phyloP scores from a whole-genome alignment of 1,140 invertebrate species.

The Hestina assimilis region DNA sequence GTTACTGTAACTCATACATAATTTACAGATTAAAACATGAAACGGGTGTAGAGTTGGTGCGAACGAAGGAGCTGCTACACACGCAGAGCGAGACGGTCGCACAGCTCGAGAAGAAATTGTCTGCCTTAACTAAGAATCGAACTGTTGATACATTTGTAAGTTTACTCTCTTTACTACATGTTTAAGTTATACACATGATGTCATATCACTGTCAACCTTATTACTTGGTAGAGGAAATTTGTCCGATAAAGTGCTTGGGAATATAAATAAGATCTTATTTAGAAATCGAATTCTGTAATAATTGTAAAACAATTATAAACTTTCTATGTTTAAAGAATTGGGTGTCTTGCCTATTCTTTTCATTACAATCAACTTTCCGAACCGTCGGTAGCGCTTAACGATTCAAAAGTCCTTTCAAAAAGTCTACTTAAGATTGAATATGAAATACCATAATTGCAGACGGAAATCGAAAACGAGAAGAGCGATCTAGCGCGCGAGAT shows the following conservation, averaged over 20 bases:
- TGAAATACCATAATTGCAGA: slow-evolving; percentile 25
- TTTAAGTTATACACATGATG: too few relatives aligned
- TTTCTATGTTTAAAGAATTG: too few relatives aligned
- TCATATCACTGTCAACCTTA: too few relatives aligned
- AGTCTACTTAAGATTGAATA: neutral
- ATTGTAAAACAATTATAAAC: too few relatives aligned
- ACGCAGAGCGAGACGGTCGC: slow-evolving; percentile 51
- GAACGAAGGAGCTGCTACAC: slow-evolving; percentile 55
- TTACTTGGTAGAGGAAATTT: too few relatives aligned
- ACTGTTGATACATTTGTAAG: slow-evolving; percentile 9
- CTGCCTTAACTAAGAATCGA: slow-evolving; percentile 5
- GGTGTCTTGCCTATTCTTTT: too few relatives aligned
- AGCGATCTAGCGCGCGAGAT: slow-evolving; percentile 38
- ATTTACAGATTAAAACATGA: slow-evolving; percentile 67
- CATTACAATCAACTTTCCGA: too few relatives aligned
- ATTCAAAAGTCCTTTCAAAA: too few relatives aligned
- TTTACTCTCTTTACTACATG: neutral
- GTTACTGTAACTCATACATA: neutral
- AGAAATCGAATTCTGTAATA: too few relatives aligned
- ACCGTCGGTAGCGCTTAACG: too few relatives aligned
- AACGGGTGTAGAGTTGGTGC: slow-evolving; percentile 72
- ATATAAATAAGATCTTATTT: too few relatives aligned
- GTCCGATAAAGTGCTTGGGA: too few relatives aligned
- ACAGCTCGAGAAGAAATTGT: slow-evolving; percentile 42
- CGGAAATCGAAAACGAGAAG: slow-evolving; percentile 37